Base-by-base conservation (phyloP, 1,140 invertebrate genomes). In the Centruroides vittatus region DNA sequence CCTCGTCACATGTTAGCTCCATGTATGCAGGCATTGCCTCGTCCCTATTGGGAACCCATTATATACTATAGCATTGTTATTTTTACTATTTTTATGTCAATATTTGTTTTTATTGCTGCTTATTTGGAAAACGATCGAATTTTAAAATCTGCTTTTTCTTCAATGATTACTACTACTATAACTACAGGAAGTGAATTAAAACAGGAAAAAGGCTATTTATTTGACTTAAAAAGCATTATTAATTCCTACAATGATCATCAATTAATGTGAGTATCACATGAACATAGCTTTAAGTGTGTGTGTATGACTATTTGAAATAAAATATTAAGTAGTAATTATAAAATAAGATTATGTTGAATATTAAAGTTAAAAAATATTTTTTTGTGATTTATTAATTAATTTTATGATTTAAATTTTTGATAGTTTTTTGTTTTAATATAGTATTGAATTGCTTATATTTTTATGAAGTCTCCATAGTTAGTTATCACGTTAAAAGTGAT, bases 41-140 rank as follows among this genome's bases (percentile, higher is more conserved):
- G 92, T 55, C 93, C 93, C 0, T 72, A 73, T 1, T 93, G 89
- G 88, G 89, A 95, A 73, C 73, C 76, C 0, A 74, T 80, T 46
- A 71, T 94, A 11, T 86, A 89, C 67, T 86, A 85, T 71, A 74
- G 78, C 5, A 77, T 84, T 0, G 71, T 86, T 0, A 74, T 75
- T 51, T 71, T 85, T n/a, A 80, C 87, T 61, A 67, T 80, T 6
- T 74, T 81, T 61, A 73, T 88, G 61, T 73, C 89, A 10, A 69
- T 85, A 46, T 82, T 84, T 57, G 80, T 88, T 11, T 67, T 86
- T 3, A 76, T 83, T 0, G 79, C 83, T 48, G 82, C 86, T 0
- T 81, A 87, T 61, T 77, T 91, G 52, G 90, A 80, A 70, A 84
- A 84, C 3, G 84, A 88, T 68, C 76, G 82, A 23, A 83, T 87